A percentile compares a stretch with the other conserved stretches of the same genome.
phyloP scores from a whole-genome alignment of 2,888 invertebrate species.

The Drosophila emarginata region DNA sequence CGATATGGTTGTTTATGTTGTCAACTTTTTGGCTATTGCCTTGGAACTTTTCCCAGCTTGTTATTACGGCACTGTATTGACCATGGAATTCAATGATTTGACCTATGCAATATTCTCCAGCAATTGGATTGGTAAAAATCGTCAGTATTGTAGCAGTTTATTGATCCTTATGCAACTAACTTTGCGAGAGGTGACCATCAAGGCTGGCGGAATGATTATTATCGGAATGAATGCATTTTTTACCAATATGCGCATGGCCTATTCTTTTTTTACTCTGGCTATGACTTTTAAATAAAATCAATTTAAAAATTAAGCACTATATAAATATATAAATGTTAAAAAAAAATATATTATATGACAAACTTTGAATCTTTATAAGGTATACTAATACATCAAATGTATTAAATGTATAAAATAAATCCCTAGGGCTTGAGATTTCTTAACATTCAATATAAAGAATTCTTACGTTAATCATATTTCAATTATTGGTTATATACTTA shows the following conservation, averaged over 20 bases:
- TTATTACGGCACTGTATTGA: constrained; percentile 31
- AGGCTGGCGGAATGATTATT: constrained; percentile 36
- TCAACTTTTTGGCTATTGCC: constrained; percentile 34
- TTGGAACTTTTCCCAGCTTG: constrained; percentile 37
- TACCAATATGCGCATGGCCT: constrained; percentile 31
- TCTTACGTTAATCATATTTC: too few relatives aligned
- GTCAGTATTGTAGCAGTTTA: background rate
- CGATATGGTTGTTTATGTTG: constrained; percentile 16
- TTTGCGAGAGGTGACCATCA: constrained; percentile 22
- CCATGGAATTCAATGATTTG: constrained; percentile 22
- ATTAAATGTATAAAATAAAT: too few relatives aligned
- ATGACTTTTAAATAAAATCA: constrained; percentile 18
- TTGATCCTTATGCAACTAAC: constrained; percentile 34
- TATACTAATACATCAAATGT: too few relatives aligned
- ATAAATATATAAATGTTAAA: too few relatives aligned
- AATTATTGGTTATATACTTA: too few relatives aligned
- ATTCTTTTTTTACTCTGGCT: constrained; percentile 33
- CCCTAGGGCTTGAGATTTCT: too few relatives aligned
- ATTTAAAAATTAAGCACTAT: too few relatives aligned
- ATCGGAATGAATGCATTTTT: constrained; percentile 38
- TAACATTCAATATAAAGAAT: too few relatives aligned
- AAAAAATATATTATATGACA: too few relatives aligned
- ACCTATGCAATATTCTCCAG: constrained; percentile 40
- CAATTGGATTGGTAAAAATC: constrained; percentile 21
- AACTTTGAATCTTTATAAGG: too few relatives aligned